Conservation (phyloP, 2,797 vertebrate species). For the Myotis planiceps region DNA sequence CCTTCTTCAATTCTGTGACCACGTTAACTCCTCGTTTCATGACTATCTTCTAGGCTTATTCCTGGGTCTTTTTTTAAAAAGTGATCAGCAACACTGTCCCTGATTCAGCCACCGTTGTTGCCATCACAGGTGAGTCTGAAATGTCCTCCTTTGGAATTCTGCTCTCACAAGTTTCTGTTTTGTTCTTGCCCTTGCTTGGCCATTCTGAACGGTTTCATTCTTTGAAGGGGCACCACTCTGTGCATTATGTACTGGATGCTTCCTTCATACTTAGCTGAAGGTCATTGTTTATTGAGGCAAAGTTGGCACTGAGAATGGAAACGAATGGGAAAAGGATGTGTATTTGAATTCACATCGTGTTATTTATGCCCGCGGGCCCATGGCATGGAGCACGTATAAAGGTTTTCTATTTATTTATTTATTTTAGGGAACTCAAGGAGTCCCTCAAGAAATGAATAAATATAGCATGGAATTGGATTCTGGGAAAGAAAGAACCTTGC, state of each 20-base stretch:
- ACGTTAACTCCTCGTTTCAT: not conserved
- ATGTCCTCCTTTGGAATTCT: not conserved
- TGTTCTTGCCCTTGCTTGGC: not conserved
- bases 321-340: conserved; percentile 78
- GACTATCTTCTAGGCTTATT: not conserved
- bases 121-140: not conserved
- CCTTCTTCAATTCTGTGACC: not conserved
- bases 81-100: not conserved
- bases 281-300: conserved; percentile 78
- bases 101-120: not conserved
- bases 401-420: not conserved
- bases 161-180: not conserved
- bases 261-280: conserved; percentile 64
- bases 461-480: not conserved
- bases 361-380: conserved; percentile 65
- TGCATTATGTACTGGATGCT: conserved; percentile 55
- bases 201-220: conserved; percentile 9
- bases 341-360: conserved; percentile 69
- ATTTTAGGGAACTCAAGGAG: not conserved
- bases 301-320: conserved; percentile 81
- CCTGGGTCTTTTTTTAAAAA: conserved; percentile 10
- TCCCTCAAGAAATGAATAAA: conserved; percentile 46
- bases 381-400: conserved; percentile 69
- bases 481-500: conserved; percentile 13
- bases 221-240: conserved; percentile 1